These are phyloP conservation scores for Octopus sinensis DNA, from an alignment of 1,140 invertebrate genomes.

Conservation along the genomic window DNA sequence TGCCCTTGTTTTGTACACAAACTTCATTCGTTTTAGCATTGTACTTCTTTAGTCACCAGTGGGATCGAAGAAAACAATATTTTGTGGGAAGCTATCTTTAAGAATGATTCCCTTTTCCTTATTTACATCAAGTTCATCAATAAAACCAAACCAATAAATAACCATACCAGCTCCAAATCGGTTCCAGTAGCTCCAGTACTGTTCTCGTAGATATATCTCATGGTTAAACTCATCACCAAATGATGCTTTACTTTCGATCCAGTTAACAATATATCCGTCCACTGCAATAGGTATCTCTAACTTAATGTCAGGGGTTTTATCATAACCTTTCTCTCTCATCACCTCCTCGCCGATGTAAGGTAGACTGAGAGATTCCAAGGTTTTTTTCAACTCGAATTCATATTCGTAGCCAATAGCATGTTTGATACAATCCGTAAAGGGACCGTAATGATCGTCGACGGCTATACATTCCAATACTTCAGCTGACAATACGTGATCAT, in stretches of 20 bases:
- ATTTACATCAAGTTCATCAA: slow-evolving; percentile 67
- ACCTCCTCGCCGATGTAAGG: slow-evolving; percentile 73
- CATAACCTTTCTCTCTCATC: slow-evolving; percentile 77
- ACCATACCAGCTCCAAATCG: slow-evolving; percentile 89
- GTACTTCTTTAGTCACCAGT: too few species aligned
- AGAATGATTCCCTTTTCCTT: slow-evolving; percentile 70
- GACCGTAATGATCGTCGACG: slow-evolving; percentile 75
- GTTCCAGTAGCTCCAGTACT: slow-evolving; percentile 88
- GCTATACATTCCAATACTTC: slow-evolving; percentile 70
- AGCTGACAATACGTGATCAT: slow-evolving; percentile 69
- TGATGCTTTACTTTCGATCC: slow-evolving; percentile 94
- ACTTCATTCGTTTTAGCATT: too few species aligned
- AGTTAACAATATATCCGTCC: slow-evolving; percentile 83
- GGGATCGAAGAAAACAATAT: slow-evolving; percentile 28
- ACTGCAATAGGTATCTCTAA: slow-evolving; percentile 84
- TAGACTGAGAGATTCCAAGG: slow-evolving; percentile 64
- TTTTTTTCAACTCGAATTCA: slow-evolving; percentile 68
- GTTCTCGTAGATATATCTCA: slow-evolving; percentile 79
- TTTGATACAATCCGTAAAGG: slow-evolving; percentile 72
- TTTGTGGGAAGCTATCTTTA: slow-evolving; percentile 38
- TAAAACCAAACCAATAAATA: slow-evolving; percentile 93
- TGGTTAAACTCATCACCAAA: slow-evolving; percentile 85
- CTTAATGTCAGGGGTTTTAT: slow-evolving; percentile 93
- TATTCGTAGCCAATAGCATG: slow-evolving; percentile 73
- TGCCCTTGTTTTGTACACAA: too few species aligned